Conservation (phyloP, 2,113 vertebrate species). For the Peromyscus polionotus region DNA sequence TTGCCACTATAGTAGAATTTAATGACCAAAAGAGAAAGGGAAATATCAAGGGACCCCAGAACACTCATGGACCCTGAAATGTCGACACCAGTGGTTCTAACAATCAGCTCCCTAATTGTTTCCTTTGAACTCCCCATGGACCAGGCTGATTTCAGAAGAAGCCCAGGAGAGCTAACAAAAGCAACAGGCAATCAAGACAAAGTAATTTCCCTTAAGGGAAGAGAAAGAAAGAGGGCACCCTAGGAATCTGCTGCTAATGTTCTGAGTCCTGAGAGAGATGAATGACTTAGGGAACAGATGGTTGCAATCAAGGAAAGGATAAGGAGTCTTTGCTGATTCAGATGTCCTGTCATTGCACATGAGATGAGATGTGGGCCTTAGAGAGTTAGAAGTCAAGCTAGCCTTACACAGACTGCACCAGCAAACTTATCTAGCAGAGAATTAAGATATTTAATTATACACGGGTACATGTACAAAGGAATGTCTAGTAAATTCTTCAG, state of each 20-base stretch:
- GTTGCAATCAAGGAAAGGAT: slow-evolving; percentile 73
- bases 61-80: not conserved
- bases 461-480: not conserved
- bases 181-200: slow-evolving; percentile 64
- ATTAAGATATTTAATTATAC: not conserved
- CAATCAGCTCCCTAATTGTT: not conserved
- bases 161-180: slow-evolving; percentile 42
- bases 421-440: not conserved
- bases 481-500: not conserved
- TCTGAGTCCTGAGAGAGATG: slow-evolving; percentile 58
- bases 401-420: slow-evolving; percentile 35
- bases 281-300: slow-evolving; percentile 66
- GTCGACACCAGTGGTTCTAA: not conserved
- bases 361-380: slow-evolving; percentile 40
- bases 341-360: slow-evolving; percentile 26
- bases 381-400: slow-evolving; percentile 35
- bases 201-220: slow-evolving; percentile 51
- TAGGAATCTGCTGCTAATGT: slow-evolving; percentile 31
- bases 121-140: not conserved
- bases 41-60: not conserved
- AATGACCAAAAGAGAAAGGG: not conserved
- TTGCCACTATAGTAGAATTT: not conserved
- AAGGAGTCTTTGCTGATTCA: slow-evolving; percentile 33
- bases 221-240: slow-evolving; percentile 37
- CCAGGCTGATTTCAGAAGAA: slow-evolving; percentile 59